Percentiles rank a stretch among this genome's conserved stretches.
These are phyloP conservation scores for Ferrisia virgata DNA, from an alignment of 2,888 invertebrate genomes.

Conservation along the genomic window DNA sequence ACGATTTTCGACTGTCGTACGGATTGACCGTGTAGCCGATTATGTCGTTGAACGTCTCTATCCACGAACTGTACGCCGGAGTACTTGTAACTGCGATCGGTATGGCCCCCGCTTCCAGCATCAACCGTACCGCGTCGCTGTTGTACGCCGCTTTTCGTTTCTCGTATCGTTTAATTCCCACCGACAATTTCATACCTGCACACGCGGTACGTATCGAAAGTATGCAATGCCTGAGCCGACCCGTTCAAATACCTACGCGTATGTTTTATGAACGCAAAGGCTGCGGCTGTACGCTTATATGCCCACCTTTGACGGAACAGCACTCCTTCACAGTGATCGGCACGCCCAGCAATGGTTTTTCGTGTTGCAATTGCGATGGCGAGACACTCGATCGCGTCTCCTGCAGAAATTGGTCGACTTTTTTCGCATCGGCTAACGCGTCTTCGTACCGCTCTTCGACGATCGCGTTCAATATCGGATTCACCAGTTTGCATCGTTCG, in stretches of 20 bases:
- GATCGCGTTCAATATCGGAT: conserved; percentile 77
- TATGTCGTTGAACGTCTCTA: conserved; percentile 77
- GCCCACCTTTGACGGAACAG: conserved; percentile 54
- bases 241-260: too few species aligned
- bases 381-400: conserved; percentile 61
- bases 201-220: too few species aligned
- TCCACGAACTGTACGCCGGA: conserved; percentile 83
- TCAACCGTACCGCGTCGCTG: conserved; percentile 63
- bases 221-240: too few species aligned
- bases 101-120: conserved; percentile 72
- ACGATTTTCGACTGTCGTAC: conserved; percentile 67
- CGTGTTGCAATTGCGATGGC: conserved; percentile 59
- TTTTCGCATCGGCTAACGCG: conserved; percentile 73
- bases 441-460: conserved; percentile 75
- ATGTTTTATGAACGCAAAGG: too few species aligned
- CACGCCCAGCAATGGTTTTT: conserved; percentile 82
- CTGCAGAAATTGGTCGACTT: conserved; percentile 70
- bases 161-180: conserved; percentile 34
- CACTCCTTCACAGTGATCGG: conserved; percentile 92
- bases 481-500: conserved; percentile 74
- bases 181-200: conserved; percentile 48
- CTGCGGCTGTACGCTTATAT: too few species aligned
- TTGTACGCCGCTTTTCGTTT: conserved; percentile 55
- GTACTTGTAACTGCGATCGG: conserved; percentile 79
- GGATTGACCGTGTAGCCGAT: conserved; percentile 80